A percentile compares a stretch with the other conserved stretches of the same genome.
These are phyloP conservation scores for Lepus timidus DNA, from an alignment of 2,113 vertebrate genomes.

Conservation along the genomic window DNA sequence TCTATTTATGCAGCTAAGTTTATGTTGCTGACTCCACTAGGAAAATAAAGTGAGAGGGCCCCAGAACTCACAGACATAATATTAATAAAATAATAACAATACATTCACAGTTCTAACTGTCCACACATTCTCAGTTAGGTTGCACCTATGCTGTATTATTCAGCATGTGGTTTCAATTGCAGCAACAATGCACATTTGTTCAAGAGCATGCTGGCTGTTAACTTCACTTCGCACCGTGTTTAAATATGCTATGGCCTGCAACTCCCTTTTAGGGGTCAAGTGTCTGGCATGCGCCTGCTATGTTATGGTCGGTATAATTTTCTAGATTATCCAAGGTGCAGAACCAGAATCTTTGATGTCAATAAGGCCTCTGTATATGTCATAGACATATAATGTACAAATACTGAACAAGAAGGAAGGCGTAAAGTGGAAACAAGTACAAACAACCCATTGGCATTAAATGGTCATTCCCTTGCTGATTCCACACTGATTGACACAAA, in stretches of 20 bases:
- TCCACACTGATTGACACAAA: not conserved
- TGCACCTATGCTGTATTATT: slow-evolving; percentile 81
- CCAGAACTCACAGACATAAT: slow-evolving; percentile 79
- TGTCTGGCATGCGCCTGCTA: slow-evolving; percentile 80
- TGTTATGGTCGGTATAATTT: slow-evolving; percentile 82
- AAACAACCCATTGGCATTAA: not conserved
- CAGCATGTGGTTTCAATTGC: slow-evolving; percentile 90
- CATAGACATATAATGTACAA: not conserved
- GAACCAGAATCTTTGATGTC: slow-evolving; percentile 78
- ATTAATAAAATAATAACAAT: slow-evolving; percentile 75
- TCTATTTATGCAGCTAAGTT: slow-evolving; percentile 65
- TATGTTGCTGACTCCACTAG: slow-evolving; percentile 63
- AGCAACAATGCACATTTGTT: slow-evolving; percentile 88
- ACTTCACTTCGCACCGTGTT: slow-evolving; percentile 63
- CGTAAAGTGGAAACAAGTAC: not conserved
- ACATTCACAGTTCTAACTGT: slow-evolving; percentile 78
- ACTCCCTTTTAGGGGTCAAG: slow-evolving; percentile 84
- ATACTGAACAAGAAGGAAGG: slow-evolving; percentile 30
- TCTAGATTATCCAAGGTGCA: slow-evolving; percentile 78
- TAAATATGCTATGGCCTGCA: slow-evolving; percentile 77
- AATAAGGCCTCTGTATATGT: slow-evolving; percentile 58
- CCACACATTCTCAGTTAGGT: slow-evolving; percentile 77
- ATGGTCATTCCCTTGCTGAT: not conserved
- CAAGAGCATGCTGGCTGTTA: slow-evolving; percentile 64
- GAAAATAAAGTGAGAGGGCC: slow-evolving; percentile 78